These are phyloP conservation scores for Aplysina aerophoba DNA, from an alignment of 37 sponge, comb jelly and placozoan genomes.

Conservation along the genomic window DNA sequence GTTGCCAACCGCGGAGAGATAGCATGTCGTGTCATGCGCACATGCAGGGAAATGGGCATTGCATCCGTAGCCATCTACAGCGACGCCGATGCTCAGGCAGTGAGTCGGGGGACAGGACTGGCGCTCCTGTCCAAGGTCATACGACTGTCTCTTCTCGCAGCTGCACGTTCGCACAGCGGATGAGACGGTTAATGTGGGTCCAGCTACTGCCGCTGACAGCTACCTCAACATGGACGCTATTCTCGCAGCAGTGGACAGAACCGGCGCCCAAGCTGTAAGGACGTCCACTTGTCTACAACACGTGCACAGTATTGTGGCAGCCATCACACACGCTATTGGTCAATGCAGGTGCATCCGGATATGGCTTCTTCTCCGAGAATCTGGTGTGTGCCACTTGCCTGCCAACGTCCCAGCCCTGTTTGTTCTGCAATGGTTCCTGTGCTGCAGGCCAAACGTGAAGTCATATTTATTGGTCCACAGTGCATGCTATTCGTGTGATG, in stretches of 20 bases:
- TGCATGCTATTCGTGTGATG: conserved; percentile 91
- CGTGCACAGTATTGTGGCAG: background rate
- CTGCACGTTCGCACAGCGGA: conserved; percentile 95
- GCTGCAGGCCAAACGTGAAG: conserved; percentile 47
- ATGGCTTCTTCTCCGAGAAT: conserved; percentile 80
- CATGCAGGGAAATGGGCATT: conserved; percentile 94
- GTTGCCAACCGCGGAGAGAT: conserved; percentile 98
- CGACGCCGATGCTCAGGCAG: conserved; percentile 92
- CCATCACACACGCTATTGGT: background rate
- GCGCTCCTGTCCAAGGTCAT: too few species aligned
- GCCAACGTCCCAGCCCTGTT: background rate
- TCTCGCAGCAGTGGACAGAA: conserved; percentile 70
- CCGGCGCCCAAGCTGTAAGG: conserved; percentile 96
- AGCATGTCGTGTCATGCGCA: conserved; percentile 94
- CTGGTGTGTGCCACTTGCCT: conserved; percentile 37
- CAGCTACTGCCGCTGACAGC: conserved; percentile 84
- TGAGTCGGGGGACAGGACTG: conserved; percentile 33
- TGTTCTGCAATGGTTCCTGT: background rate
- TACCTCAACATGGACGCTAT: conserved; percentile 97
- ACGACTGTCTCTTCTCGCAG: conserved; percentile 34
- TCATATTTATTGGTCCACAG: conserved; percentile 94
- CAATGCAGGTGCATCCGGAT: conserved; percentile 92
- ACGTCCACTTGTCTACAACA: too few species aligned
- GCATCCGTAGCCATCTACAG: conserved; percentile 94
- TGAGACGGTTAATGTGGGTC: conserved; percentile 93